Conservation (phyloP, 2,113 vertebrate species). For the Cnemophilus loriae region DNA sequence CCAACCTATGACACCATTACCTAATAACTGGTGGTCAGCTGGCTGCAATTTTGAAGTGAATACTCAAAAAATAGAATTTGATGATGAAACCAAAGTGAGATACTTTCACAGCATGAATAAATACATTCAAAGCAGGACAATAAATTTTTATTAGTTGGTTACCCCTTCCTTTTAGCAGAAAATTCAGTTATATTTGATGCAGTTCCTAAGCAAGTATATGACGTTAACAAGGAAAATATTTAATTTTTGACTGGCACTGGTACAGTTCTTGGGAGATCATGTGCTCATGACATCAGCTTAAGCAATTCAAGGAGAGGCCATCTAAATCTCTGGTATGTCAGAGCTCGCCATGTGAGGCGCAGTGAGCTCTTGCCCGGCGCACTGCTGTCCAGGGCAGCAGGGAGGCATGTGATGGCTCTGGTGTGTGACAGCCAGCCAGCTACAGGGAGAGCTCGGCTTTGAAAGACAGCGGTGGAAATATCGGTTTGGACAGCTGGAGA, state of each 20-base stretch:
- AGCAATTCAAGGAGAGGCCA: background rate
- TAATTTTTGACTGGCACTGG: background rate
- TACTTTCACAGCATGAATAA: background rate
- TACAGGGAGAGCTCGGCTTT: background rate
- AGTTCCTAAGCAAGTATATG: background rate
- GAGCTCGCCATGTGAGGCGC: background rate
- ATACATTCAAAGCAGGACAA: background rate
- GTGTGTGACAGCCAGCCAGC: background rate
- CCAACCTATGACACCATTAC: background rate
- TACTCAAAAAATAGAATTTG: background rate
- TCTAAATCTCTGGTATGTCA: background rate
- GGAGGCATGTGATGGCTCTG: slow-evolving; percentile 50
- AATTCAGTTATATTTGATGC: background rate
- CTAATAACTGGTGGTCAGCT: background rate
- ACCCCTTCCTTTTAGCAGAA: background rate
- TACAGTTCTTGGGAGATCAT: background rate
- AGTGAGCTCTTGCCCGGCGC: background rate
- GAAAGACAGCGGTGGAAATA: slow-evolving; percentile 7
- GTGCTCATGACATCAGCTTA: slow-evolving; percentile 12
- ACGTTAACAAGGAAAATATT: background rate
- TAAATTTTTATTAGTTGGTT: background rate
- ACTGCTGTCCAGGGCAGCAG: slow-evolving; percentile 53
- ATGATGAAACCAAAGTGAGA: background rate
- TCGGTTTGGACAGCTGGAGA: background rate
- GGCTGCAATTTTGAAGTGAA: background rate